phyloP scores from a whole-genome alignment of 2,888 invertebrate genomes.

The Ariolimax columbianus region DNA sequence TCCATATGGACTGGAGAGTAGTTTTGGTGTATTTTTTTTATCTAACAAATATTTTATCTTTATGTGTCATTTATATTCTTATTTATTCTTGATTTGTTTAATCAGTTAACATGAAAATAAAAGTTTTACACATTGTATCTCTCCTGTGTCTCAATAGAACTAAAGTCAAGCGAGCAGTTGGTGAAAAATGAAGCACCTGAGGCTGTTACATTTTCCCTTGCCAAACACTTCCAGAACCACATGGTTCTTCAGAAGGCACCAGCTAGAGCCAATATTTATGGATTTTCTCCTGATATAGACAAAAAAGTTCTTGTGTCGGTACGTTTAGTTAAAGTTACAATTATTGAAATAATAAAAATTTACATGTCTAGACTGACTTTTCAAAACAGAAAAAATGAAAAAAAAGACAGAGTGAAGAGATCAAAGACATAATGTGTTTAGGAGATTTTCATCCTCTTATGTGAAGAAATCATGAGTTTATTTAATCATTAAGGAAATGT shows the following conservation, averaged over 20 bases:
- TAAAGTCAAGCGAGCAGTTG: neutral
- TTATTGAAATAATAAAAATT: neutral
- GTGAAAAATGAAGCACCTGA: neutral
- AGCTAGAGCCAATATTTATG: constrained; percentile 65
- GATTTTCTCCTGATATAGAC: constrained; percentile 61
- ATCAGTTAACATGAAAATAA: neutral
- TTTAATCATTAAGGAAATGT: too few species aligned
- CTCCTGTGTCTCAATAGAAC: neutral
- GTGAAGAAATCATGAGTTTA: too few species aligned
- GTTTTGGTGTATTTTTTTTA: too few species aligned
- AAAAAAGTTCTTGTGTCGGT: constrained; percentile 53
- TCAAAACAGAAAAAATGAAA: too few species aligned
- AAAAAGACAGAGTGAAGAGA: too few species aligned
- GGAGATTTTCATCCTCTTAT: too few species aligned
- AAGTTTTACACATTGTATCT: neutral
- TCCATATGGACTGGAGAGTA: too few species aligned
- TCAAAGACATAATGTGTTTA: too few species aligned
- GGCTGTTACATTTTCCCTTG: constrained; percentile 41
- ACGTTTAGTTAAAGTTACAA: neutral
- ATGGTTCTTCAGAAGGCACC: constrained; percentile 72
- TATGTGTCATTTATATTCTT: too few species aligned
- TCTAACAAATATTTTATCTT: too few species aligned
- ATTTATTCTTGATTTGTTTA: neutral
- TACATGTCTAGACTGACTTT: neutral
- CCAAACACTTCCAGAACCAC: constrained; percentile 64